phyloP scores from a whole-genome alignment of 2,888 invertebrate species.

The Mythimna loreyi region DNA sequence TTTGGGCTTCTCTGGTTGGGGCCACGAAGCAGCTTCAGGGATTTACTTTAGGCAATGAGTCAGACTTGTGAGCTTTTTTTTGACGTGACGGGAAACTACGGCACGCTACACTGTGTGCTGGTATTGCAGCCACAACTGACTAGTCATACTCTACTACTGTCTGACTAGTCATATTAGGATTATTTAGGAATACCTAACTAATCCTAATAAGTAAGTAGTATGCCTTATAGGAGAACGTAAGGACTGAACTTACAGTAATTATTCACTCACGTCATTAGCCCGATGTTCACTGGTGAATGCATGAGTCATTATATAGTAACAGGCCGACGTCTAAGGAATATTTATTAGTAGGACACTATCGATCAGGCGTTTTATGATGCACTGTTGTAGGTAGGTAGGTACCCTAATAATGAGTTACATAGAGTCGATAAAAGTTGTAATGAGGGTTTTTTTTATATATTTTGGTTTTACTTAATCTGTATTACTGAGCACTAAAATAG shows the following conservation, averaged over 20 bases:
- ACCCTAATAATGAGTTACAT: neutral
- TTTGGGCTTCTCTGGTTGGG: too few relatives aligned
- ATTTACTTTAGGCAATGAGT: neutral
- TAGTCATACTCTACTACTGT: neutral
- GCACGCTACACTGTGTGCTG: too few relatives aligned
- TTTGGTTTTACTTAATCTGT: too few relatives aligned
- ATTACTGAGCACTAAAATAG: too few relatives aligned
- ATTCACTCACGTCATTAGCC: conserved; percentile 17
- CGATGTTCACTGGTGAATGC: conserved; percentile 10
- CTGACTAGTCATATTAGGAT: neutral
- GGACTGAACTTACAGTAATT: conserved; percentile 10
- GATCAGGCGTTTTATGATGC: conserved; percentile 21
- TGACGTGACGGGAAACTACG: too few relatives aligned
- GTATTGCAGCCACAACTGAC: neutral
- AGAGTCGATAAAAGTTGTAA: neutral
- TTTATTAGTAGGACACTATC: conserved; percentile 15
- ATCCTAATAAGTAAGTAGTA: too few relatives aligned
- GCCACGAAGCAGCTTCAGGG: neutral
- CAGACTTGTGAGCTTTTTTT: too few relatives aligned
- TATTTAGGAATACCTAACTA: neutral
- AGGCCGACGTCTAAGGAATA: conserved; percentile 19
- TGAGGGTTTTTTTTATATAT: too few relatives aligned
- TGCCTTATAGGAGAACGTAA: neutral
- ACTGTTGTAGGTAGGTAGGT: neutral
- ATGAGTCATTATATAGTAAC: conserved; percentile 44